Conservation (phyloP, 2,888 invertebrate genomes). For the Tenthredo scrophulariae region DNA sequence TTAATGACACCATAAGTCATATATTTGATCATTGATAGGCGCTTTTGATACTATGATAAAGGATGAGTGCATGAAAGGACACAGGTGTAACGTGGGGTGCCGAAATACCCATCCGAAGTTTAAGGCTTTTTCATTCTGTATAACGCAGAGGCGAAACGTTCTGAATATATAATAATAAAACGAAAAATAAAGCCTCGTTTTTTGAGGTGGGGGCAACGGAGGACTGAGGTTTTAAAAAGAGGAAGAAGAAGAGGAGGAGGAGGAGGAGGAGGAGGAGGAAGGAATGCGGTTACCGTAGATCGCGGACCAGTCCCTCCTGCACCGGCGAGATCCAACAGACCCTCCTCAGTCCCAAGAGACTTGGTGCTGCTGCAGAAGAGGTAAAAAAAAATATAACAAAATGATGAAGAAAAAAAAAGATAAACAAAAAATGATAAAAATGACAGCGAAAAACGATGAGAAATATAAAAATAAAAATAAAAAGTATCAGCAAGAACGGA, state of each 20-base stretch:
- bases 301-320: constrained; percentile 64
- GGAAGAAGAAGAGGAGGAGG: constrained; percentile 58
- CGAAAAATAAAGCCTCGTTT: neutral
- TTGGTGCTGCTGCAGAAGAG: neutral
- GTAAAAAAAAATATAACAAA: neutral
- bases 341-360: constrained; percentile 33
- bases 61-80: neutral
- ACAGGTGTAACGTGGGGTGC: neutral
- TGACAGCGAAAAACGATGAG: constrained; percentile 33
- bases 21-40: neutral
- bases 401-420: neutral
- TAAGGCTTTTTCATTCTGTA: neutral
- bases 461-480: neutral
- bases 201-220: constrained; percentile 49
- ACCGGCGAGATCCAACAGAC: constrained; percentile 47
- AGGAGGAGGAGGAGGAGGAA: constrained; percentile 61
- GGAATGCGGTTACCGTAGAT: constrained; percentile 75
- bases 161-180: constrained; percentile 7
- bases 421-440: neutral
- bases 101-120: neutral
- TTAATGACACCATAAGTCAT: neutral
- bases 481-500: neutral
- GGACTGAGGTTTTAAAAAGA: constrained; percentile 46
- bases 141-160: neutral
- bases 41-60: neutral